Evolutionary conservation across 1,140 invertebrate genomes (phyloP), one percentile per base, ranked within the genome.

Genomic region (Lanistes nyassanus): DNA sequence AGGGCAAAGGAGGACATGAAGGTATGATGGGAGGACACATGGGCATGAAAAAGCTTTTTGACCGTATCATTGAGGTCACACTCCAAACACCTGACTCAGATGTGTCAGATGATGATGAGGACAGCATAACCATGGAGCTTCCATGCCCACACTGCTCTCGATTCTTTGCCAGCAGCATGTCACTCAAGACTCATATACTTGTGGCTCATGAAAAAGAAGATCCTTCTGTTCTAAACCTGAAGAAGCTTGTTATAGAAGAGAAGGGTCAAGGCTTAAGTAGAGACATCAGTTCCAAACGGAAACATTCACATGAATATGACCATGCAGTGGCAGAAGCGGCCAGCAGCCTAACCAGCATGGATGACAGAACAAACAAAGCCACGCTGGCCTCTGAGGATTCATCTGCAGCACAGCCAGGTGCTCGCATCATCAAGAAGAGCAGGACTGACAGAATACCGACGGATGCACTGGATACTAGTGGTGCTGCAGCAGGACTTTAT

Each of bases 41-140:
- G 56, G 70, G 56, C 4, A 72, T 72, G 70, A 55, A 37, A n/a
- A 60, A 72, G 0, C 26, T 72, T 55, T 60, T 72, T 39, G 56
- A 72, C 70, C 60, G 70, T 36, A 72, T 72, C 56, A 58, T 72
- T n/a, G 55, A 72, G 9, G 70, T 72, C n/a, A 37, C 70, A 19
- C 29, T 72, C 21, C 26, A 34, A 3, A 72, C 31, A 11, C 34
- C 55, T n/a, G 70, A 60, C 21, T 72, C 70, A 13, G 70, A 72
- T 37, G 31, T 36, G 9, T 60, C 55, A 21, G 70, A 72, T 21
- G 70, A 72, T 39, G 70, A 72, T 42, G 70, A 60, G 0, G 70
- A 72, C 36, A 72, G 70, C 26, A 42, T 62, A 55, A 72, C 70
- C n/a, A 29, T 62, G 16, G 70, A 72, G 37, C 39, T 72, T 19